phyloP scores from a whole-genome alignment of 2,113 vertebrate species.

The Pica pica region DNA sequence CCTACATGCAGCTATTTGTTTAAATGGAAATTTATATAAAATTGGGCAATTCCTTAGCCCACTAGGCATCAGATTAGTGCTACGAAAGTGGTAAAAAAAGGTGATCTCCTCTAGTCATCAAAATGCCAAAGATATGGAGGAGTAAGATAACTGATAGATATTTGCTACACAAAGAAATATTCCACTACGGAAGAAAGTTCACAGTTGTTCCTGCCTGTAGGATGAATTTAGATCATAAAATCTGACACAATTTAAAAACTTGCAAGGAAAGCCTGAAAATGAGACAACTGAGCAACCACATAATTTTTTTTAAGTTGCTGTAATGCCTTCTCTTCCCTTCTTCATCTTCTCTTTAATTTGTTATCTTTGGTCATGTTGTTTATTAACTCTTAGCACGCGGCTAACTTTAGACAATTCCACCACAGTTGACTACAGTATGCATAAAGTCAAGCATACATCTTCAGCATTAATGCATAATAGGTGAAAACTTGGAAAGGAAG shows the following conservation, averaged over 20 bases:
- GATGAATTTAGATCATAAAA: not conserved
- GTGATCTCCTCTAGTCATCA: not conserved
- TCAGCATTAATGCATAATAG: not conserved
- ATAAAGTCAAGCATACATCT: not conserved
- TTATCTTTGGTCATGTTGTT: not conserved
- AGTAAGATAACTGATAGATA: not conserved
- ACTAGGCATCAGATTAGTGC: not conserved
- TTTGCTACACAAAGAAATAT: not conserved
- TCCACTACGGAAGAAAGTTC: not conserved
- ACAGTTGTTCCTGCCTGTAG: not conserved
- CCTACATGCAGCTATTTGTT: not conserved
- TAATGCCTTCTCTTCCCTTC: not conserved
- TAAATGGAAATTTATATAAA: not conserved
- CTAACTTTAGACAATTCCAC: constrained; percentile 5
- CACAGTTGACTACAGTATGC: not conserved
- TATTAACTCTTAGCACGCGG: not conserved
- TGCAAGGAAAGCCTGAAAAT: not conserved
- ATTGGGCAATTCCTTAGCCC: not conserved
- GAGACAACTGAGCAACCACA: not conserved
- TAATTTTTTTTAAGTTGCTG: not conserved
- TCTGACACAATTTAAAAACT: not conserved
- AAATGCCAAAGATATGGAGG: not conserved
- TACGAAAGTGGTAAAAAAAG: not conserved
- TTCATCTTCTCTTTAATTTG: not conserved
- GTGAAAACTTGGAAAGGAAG: not conserved